Conservation (phyloP, 2,888 invertebrate genomes). For the Troides oblongomaculatus region DNA sequence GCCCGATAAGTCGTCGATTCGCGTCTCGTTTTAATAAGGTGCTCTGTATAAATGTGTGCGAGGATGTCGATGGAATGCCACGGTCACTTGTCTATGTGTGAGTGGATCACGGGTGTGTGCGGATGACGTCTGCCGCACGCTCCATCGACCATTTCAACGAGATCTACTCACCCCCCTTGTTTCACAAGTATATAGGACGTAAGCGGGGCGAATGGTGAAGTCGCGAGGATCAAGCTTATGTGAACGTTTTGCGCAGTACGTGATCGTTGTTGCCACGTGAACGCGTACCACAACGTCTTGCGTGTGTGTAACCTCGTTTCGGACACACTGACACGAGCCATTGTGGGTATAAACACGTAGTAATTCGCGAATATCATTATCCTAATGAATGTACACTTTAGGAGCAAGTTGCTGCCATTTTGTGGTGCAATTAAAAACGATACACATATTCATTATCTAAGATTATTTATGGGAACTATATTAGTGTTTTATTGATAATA, state of each 20-base stretch:
- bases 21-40: conserved; percentile 80
- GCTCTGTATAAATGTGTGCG: conserved; percentile 66
- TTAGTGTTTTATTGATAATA: background rate
- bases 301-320: conserved; percentile 77
- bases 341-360: conserved; percentile 75
- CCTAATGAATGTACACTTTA: conserved; percentile 69
- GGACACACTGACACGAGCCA: conserved; percentile 68
- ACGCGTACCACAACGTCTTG: conserved; percentile 57
- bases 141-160: conserved; percentile 47
- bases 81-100: conserved; percentile 63
- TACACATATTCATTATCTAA: conserved; percentile 16
- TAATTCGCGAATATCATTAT: conserved; percentile 78
- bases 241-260: conserved; percentile 57
- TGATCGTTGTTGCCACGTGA: conserved; percentile 76
- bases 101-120: conserved; percentile 55
- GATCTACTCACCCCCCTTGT: conserved; percentile 52
- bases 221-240: conserved; percentile 47
- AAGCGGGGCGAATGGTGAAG: conserved; percentile 54
- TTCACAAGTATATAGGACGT: conserved; percentile 33
- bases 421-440: conserved; percentile 53
- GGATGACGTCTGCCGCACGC: conserved; percentile 77
- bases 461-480: background rate
- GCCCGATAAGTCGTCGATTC: conserved; percentile 80
- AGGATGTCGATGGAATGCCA: conserved; percentile 75
- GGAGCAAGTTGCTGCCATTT: conserved; percentile 41